Evolutionary conservation across 1,140 invertebrate genomes (phyloP), one percentile per base, ranked within the genome.

Genomic region (Heliothis virescens): DNA sequence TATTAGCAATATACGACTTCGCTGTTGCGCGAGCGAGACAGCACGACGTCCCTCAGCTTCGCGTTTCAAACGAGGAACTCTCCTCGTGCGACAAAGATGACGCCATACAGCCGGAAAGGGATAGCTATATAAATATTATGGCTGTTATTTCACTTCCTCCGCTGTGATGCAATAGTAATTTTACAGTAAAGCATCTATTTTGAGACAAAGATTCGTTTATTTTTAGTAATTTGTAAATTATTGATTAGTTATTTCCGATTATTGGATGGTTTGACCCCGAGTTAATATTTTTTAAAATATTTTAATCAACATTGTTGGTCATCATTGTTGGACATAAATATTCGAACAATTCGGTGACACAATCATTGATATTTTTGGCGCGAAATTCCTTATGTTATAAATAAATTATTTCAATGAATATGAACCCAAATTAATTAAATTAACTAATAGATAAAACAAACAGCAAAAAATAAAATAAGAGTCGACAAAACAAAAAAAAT

Each of bases 101-200:
- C 80, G 82, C 60, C 85, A 90, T 87, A 78, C 79, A 79, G 91
- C 63, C 77, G 79, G 86, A 88, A 89, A 89, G 91, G 85, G 93
- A 93, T 79, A 75, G 89, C 85, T 92, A 89, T 93, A 92, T 89
- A 93, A 93, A 94, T 94, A 94, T 94, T 94, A 93, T 94, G 91
- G 90, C 91, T 94, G 91, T 94, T 93, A 94, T 93, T 93, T 94
- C 92, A 94, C 89, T 94, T 94, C 93, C 93, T 94, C 87, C 85
- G 92, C 85, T 94, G 91, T 94, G 93, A 94, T 94, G 93, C 93
- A 94, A 94, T 90, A 90, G 83, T 82, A 89, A 88, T 92, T 92
- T 83, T 89, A 92, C 89, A 87, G 91, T 93, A 93, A 87, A 89
- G 83, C 87, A 87, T 90, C 90, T 91, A 91, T 92, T 93, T 92